Conservation (phyloP, 35 echinoderm and acorn worm species). For the Holothuria glaberrima region DNA sequence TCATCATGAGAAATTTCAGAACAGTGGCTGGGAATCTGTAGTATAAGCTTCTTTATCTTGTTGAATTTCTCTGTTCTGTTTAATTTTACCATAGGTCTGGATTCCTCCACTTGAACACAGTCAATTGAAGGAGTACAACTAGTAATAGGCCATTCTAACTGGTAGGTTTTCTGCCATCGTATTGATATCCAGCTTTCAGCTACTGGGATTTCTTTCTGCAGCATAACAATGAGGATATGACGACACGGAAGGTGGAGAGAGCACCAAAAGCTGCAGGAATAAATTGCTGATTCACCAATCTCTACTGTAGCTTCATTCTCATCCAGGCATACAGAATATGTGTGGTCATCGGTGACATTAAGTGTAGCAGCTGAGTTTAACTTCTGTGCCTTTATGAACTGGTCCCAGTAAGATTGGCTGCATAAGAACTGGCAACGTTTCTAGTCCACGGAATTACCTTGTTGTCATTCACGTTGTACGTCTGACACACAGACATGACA, state of each 20-base stretch:
- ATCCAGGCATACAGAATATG: neutral
- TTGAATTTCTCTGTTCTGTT: neutral
- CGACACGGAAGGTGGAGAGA: neutral
- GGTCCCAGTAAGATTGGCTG: neutral
- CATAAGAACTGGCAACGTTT: neutral
- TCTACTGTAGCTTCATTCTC: neutral
- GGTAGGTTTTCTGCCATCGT: neutral
- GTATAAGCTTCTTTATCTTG: neutral
- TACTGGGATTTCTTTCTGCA: neutral
- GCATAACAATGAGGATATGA: neutral
- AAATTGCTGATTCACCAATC: neutral
- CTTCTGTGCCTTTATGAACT: neutral
- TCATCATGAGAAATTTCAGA: constrained; percentile 33
- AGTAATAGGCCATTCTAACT: neutral
- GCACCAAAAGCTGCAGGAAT: neutral
- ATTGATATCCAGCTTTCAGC: neutral
- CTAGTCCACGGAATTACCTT: neutral
- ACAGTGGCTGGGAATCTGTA: neutral
- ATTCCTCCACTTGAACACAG: neutral
- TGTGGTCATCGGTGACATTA: neutral
- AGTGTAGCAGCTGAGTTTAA: neutral
- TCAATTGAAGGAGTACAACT: neutral
- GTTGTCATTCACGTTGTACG: constrained; percentile 27
- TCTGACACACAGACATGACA: neutral
- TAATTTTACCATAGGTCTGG: neutral